Evolutionary conservation across 2,888 invertebrate genomes (phyloP), one percentile per base, ranked within the genome.

Genomic region (Campaea margaritaria): DNA sequence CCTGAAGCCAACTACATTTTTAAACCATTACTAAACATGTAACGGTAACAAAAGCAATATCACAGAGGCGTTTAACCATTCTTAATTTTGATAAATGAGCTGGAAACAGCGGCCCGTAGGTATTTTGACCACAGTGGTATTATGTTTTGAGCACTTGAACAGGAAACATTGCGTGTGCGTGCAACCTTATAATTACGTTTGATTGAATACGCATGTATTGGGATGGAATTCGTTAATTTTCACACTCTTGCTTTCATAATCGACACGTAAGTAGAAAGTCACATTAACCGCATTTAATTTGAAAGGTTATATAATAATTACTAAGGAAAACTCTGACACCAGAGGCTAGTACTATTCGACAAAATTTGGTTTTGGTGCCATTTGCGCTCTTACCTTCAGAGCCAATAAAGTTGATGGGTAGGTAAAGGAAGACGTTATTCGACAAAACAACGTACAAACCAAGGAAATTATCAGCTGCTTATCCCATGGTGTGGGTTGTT

Each of bases 51-150:
- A 65, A 67, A 67, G 65, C 62, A 57, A 64, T 59, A 66, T 66
- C 65, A 67, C 69, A 71, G 68, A 76, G 75, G 78, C 79, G 78
- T 79, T 76, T 75, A 75, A 75, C 72, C 57, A 68, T 70, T 75
- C 72, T 76, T 88, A 79, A 84, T 86, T 81, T 82, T 86, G 86
- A 87, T 85, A 74, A 79, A 86, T 83, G 76, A 78, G 67, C 70
- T 73, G 62, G 61, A 69, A 60, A 36, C 13, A 74, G 51, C 15
- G 42, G 12, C 11, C 27, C 31, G n/a, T 49, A 31, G 31, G 31
- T 31, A 45, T 42, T 52, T 49, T 39, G 31, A 41, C 43, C 38
- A 50, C 14, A 39, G 28, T 28, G 39, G 45, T 44, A 48, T 41
- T 13, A 45, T 51, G 42, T 53, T 52, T 54, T 50, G 41, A 47